Base-by-base conservation (phyloP, 1,140 invertebrate genomes). In the Gyrodactylus salaris region DNA sequence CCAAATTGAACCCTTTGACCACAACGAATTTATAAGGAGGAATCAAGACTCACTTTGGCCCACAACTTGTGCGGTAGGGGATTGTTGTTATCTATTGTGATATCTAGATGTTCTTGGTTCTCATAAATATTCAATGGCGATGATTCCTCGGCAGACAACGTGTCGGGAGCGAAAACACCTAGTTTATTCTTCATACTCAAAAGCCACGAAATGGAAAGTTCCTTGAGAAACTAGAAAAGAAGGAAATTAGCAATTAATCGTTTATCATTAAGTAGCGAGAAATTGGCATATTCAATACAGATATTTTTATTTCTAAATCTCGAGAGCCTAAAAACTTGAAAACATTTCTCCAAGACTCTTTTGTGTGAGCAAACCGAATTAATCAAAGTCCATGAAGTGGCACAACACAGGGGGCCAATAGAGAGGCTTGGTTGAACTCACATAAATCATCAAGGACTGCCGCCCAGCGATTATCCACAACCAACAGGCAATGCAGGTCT, bases 1-100 rank as follows among this genome's bases (percentile, higher is more conserved):
- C 16, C 16, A n/a, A n/a, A n/a, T n/a, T n/a, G n/a, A n/a, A n/a
- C n/a, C n/a, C n/a, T n/a, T n/a, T n/a, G n/a, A n/a, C 16, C 16
- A n/a, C 20, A 73, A 16, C 19, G 20, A 23, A 26, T 1, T n/a
- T n/a, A n/a, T n/a, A n/a, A n/a, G n/a, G n/a, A n/a, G n/a, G n/a
- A n/a, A n/a, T n/a, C 20, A 24, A 68, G 74, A 69, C 75, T 76
- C 76, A 84, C 85, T 76, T 89, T 87, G n/a, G 95, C 86, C 94
- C 94, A 98, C 68, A 95, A 87, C 27, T n/a, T n/a, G n/a, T n/a
- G n/a, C n/a, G n/a, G n/a, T n/a, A n/a, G n/a, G n/a, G n/a, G n/a
- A n/a, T n/a, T n/a, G n/a, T n/a, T n/a, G n/a, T n/a, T n/a, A n/a
- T n/a, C n/a, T n/a, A n/a, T n/a, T n/a, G n/a, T n/a, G n/a, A n/a